Conservation (phyloP, 2,113 vertebrate species). For the Xerus inauris region DNA sequence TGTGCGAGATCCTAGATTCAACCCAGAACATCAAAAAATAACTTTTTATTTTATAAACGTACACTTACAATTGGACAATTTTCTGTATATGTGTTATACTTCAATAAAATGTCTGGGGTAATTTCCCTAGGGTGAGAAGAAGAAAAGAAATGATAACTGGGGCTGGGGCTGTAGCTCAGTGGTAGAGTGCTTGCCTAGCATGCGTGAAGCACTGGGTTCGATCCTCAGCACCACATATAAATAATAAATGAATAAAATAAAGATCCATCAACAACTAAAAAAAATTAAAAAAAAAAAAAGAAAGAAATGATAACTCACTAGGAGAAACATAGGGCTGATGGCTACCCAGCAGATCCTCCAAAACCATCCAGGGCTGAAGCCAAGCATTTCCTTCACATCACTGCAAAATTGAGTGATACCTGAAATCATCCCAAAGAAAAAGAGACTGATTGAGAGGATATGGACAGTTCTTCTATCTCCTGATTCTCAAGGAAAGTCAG, state of each 20-base stretch:
- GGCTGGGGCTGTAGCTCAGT: too few relatives aligned
- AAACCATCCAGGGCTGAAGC: conserved; percentile 95
- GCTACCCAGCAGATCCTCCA: conserved; percentile 97
- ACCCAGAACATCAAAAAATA: not conserved
- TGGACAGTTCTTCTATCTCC: not conserved
- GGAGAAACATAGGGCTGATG: conserved; percentile 95
- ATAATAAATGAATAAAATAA: too few relatives aligned
- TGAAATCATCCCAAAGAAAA: conserved; percentile 77
- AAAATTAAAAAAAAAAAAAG: too few relatives aligned
- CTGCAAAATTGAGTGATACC: conserved; percentile 95
- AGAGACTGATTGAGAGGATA: not conserved
- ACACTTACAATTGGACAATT: not conserved
- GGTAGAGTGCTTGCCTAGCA: too few relatives aligned
- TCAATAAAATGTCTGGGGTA: not conserved
- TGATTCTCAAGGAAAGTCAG: not conserved
- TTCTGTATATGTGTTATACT: not conserved
- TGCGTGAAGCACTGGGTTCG: too few relatives aligned
- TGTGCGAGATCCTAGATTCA: not conserved
- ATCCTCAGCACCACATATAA: too few relatives aligned
- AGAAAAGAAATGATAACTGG: conserved; percentile 80
- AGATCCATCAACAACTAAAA: too few relatives aligned
- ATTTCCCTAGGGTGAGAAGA: conserved; percentile 14
- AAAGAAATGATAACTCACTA: conserved; percentile 89
- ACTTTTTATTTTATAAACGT: not conserved
- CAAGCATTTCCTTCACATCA: conserved; percentile 95